Base-by-base conservation (phyloP, 2,113 vertebrate genomes). In the Paradoxurus hermaphroditus region DNA sequence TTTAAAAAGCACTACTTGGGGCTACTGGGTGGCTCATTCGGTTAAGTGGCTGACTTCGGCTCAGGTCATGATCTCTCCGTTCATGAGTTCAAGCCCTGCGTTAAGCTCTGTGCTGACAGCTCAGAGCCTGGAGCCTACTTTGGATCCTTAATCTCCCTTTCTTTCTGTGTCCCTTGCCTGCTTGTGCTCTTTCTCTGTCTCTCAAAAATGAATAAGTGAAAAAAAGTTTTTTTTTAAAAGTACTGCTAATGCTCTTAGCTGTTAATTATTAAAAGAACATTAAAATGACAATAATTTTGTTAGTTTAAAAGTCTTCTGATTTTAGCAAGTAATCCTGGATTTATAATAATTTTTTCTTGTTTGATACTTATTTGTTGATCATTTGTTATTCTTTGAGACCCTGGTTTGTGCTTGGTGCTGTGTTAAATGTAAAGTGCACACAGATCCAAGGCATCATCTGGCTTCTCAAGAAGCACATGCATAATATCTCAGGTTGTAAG, bases 231-330 rank as follows among this genome's bases (percentile, higher is more conserved):
- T 23, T 59, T 49, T n/a, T n/a, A n/a, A 77, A 89, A 96, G n/a
- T 44, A 41, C 16, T 88, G 59, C 36, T 62, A 53, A n/a, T 62
- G 44, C 49, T 86, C 89, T 93, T 81, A 94, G 68, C 68, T 92
- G 4, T 86, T 78, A 93, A 51, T 65, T 81, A 86, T 94, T 90
- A 78, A 90, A 89, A 82, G 29, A 27, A n/a, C 27, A 59, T 68
- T 62, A 85, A 92, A 83, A 83, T 39, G 25, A 84, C 92, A 51
- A 44, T 59, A 72, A 91, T 85, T 90, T 94, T 70, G 34, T 87
- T 97, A 81, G 41, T 96, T 95, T 82, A 84, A 68, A 94, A 87
- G 46, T 51, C 36, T 68, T 21, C 39, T 86, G 63, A 86, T 63
- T 95, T 95, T 75, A 68, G 29, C 10, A 90, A 67, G 51, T 79